Base-by-base conservation (phyloP, 2,888 invertebrate genomes). In the Tetragonisca angustula region DNA sequence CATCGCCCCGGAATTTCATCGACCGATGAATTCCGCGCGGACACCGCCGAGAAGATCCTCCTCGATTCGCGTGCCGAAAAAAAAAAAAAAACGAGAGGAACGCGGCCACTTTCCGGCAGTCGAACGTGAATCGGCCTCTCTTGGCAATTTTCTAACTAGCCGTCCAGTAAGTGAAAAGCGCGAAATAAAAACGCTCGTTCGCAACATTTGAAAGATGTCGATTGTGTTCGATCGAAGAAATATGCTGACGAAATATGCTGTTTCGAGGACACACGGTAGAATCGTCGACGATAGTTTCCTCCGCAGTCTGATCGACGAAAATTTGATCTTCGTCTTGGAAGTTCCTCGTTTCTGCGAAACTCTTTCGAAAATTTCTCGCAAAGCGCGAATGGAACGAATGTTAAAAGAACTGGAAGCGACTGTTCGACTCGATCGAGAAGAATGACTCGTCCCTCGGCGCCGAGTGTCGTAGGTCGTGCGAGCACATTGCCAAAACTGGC, bases 1-100 rank as follows among this genome's bases (percentile, higher is more conserved):
- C 75, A 70, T 78, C 73, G 76, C 73, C 76, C 79, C 72, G 86
- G 87, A 89, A 90, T 91, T 88, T 89, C 90, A 91, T 91, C 89
- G 87, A 21, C 43, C 86, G 87, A 85, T 88, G 84, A 84, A 87
- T 85, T 88, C 85, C 78, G 62, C 70, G 71, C 75, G 73, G 59
- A 67, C 15, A 62, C 71, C 71, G 17, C 24, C 13, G 19, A 15
- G 4, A 36, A 15, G 4, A 36, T 32, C 72, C 61, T 56, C 68
- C 15, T 68, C 59, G 62, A 36, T 9, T n/a, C 32, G 59, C 61
- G 9, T 6, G 2, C 27, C 2, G 27, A 27, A 27, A 27, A 27
- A 27, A 27, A 27, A 27, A 27, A 27, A 17, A 43, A 24, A 36
- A n/a, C n/a, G 43, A 6, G n/a, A 9, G 32, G 21, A 36, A 15